These are phyloP conservation scores for Thalassophryne amazonica DNA, from an alignment of 2,797 vertebrate species.

Conservation along the genomic window DNA sequence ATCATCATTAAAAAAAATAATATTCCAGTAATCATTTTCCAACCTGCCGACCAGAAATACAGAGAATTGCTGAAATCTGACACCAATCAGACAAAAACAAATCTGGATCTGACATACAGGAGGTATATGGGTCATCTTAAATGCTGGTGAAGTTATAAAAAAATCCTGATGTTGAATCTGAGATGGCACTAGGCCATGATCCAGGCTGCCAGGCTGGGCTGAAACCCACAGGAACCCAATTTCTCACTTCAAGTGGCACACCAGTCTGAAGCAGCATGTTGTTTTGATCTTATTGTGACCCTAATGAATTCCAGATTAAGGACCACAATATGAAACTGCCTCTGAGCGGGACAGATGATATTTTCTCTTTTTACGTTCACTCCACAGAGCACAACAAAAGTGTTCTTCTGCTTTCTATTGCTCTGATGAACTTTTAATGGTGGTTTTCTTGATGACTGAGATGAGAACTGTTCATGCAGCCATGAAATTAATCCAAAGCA, in stretches of 20 bases:
- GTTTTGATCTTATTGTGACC: constrained; percentile 4
- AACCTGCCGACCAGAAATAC: not conserved
- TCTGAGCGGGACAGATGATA: too few relatives aligned
- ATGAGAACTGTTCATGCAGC: too few relatives aligned
- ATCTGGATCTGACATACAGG: constrained; percentile 22
- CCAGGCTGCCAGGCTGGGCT: constrained; percentile 24
- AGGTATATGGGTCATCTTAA: constrained; percentile 28
- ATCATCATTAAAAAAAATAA: too few relatives aligned
- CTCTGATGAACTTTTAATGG: too few relatives aligned
- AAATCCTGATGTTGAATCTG: constrained; percentile 19
- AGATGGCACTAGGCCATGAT: constrained; percentile 29
- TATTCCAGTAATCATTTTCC: too few relatives aligned
- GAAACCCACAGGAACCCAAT: constrained; percentile 59
- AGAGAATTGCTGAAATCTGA: not conserved
- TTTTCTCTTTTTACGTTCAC: too few relatives aligned
- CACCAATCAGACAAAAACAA: constrained; percentile 9
- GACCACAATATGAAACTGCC: too few relatives aligned
- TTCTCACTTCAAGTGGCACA: constrained; percentile 52
- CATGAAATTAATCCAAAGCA: too few relatives aligned
- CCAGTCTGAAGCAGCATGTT: constrained; percentile 22
- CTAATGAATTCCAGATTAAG: constrained; percentile 15
- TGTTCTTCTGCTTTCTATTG: too few relatives aligned
- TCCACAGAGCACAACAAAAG: too few relatives aligned
- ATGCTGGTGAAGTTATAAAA: constrained; percentile 32
- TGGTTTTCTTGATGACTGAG: too few relatives aligned